Percentiles rank a stretch among this genome's conserved stretches.
Evolutionary conservation across 2,113 vertebrate species (phyloP).

Genomic region (Ploceus nigricollis): DNA sequence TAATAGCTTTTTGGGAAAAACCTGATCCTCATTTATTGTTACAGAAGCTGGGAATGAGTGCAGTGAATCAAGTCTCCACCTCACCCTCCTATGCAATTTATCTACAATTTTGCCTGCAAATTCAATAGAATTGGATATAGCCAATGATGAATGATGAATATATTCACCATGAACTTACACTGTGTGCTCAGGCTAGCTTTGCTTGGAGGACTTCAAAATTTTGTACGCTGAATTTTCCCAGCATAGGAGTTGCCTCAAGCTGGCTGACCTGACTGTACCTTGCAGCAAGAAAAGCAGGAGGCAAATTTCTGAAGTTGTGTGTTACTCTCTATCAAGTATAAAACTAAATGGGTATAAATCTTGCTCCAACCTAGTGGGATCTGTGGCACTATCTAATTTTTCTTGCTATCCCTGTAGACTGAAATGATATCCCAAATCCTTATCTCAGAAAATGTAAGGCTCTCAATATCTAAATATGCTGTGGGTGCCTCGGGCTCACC

Average conservation of each 20-base stretch:
- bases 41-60: not conserved
- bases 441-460: not conserved
- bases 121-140: not conserved
- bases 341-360: not conserved
- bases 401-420: not conserved
- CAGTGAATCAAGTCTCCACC: not conserved
- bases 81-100: not conserved
- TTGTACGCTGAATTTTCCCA: not conserved
- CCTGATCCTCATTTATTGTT: not conserved
- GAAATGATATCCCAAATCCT: not conserved
- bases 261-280: not conserved
- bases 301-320: not conserved
- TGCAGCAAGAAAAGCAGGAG: rapidly evolving
- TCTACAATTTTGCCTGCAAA: not conserved
- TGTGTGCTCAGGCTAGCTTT: not conserved
- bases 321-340: not conserved
- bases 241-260: not conserved
- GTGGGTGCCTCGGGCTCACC: not conserved
- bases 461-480: not conserved
- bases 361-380: not conserved
- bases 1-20: not conserved
- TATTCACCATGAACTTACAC: not conserved
- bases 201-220: not conserved
- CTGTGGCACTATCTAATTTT: not conserved
- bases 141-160: not conserved